Conservation (phyloP, 2,113 vertebrate species). For the Grammomys dolichurus region DNA sequence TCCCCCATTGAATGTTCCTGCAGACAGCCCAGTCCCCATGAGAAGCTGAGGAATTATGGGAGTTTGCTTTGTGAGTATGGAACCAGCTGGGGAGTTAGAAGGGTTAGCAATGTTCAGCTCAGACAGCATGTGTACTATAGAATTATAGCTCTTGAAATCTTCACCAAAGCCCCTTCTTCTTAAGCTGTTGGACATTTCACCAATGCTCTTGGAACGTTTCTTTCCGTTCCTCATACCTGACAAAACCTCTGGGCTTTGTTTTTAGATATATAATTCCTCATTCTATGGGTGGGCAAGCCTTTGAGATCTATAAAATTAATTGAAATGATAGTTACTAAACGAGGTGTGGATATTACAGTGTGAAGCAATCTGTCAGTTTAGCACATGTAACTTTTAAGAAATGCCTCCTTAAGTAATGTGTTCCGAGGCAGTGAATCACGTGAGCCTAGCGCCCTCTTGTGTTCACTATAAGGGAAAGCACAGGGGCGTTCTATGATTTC, state of each 20-base stretch:
- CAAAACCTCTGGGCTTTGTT: background rate
- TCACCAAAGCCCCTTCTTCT: background rate
- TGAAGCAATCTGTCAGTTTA: background rate
- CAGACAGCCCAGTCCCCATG: background rate
- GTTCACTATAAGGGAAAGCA: background rate
- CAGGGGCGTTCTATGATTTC: background rate
- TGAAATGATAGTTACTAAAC: background rate
- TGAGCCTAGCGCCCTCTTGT: slow-evolving; percentile 71
- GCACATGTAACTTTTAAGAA: background rate
- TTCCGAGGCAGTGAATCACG: background rate
- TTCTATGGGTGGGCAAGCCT: background rate
- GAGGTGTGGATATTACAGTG: background rate
- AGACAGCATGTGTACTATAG: background rate
- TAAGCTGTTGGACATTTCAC: background rate
- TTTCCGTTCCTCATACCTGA: background rate
- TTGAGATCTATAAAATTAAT: background rate
- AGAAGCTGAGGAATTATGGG: background rate
- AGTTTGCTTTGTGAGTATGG: background rate
- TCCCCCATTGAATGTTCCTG: background rate
- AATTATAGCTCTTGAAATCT: background rate
- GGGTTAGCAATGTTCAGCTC: background rate
- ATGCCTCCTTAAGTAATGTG: background rate
- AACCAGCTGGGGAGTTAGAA: background rate
- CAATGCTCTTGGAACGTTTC: background rate
- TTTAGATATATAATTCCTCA: slow-evolving; percentile 11